Base-by-base conservation (phyloP, 2,797 vertebrate genomes). In the Apogon talboti region DNA sequence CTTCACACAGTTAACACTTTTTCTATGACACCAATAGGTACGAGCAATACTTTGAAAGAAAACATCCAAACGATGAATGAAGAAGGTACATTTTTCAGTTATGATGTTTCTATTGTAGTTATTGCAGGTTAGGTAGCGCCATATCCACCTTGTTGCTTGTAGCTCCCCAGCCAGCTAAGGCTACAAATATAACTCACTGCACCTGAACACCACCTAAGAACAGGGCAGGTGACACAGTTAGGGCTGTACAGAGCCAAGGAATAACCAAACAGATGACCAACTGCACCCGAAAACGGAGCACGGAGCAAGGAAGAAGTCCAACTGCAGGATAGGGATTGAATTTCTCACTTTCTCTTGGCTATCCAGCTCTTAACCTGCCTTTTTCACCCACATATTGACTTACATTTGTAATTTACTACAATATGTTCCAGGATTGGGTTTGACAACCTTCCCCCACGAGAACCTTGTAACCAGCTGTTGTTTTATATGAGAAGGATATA, bases 391-490 rank as follows among this genome's bases (percentile, higher is more conserved):
- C 48, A 55, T 35, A 35, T 66, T 44, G 14, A 16, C 55, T 52
- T 33, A 5, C 61, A 14, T 73, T 59, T 73, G 35, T 67, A 64
- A 66, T 67, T 51, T 44, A 37, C 9, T 35, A 2, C 38, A 33
- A 30, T 48, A 54, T 37, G 47, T 40, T 18, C 30, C n/a, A 41
- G 3, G 11, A 62, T 70, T 21, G 48, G 40, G 54, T 52, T 33
- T 74, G 67, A 73, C 67, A 77, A 46, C 24, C 4, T 13, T 43
- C 14, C 33, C 68, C 47, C 41, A 57, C 40, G 56, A 77, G 70
- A 67, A 45, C 5, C 30, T 66, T 24, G 46, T 35, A 53, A 71
- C 71, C 71, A 80, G 74, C 67, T 76, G 67, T 50, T 76, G 43
- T 64, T 69, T 69, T 15, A 47, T 56, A 49, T 15, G 7, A 30